Conservation (phyloP, 2,797 vertebrate species). For the Salmo trutta region DNA sequence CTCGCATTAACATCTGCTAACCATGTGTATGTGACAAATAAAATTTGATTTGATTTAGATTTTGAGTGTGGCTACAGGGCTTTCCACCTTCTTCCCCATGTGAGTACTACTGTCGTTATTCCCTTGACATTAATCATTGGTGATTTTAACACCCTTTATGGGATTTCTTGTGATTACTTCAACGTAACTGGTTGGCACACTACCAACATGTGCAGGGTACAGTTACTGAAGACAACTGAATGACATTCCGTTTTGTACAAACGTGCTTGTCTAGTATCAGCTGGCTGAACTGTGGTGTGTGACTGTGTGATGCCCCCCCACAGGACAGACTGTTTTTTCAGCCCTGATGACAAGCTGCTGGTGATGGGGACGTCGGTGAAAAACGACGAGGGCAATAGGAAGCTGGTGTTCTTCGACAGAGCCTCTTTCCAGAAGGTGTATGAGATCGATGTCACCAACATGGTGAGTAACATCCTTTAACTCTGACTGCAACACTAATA, state of each 20-base stretch:
- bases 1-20: too few species aligned
- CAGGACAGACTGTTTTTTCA: slow-evolving; percentile 98
- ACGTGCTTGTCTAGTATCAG: neutral
- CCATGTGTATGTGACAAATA: too few species aligned
- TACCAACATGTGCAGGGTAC: neutral
- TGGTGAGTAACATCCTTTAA: slow-evolving; percentile 76
- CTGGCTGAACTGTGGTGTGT: slow-evolving; percentile 5
- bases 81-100: slow-evolving; percentile 91
- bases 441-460: slow-evolving; percentile 90
- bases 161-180: neutral
- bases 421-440: slow-evolving; percentile 86
- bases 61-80: slow-evolving; percentile 75
- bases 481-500: neutral
- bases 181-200: neutral
- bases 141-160: neutral
- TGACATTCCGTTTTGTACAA: neutral
- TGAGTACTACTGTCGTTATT: slow-evolving; percentile 67
- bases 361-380: slow-evolving; percentile 95
- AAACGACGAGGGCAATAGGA: slow-evolving; percentile 87
- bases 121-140: neutral
- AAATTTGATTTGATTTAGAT: too few species aligned
- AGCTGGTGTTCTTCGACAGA: slow-evolving; percentile 89
- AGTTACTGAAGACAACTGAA: neutral
- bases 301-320: slow-evolving; percentile 13
- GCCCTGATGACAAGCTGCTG: slow-evolving; percentile 93